Evolutionary conservation across 1,140 invertebrate genomes (phyloP), one percentile per base, ranked within the genome.

Genomic region (Helicoverpa armigera): DNA sequence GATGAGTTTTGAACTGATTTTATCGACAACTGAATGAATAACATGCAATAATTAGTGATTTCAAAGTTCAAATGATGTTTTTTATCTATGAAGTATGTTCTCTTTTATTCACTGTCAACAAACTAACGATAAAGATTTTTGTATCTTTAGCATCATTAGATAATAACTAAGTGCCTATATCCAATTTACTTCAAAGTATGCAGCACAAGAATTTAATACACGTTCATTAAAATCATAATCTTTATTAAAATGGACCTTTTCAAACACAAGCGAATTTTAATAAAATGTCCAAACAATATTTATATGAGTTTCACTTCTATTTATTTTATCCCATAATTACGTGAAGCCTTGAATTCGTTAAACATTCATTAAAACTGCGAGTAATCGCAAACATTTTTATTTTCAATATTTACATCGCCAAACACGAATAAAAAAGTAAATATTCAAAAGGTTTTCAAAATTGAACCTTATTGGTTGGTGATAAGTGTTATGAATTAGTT

Each of bases 341-440:
- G 58, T 31, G 18, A 53, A 72, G 29, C 69, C 54, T 73, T 58
- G 69, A 63, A 60, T 51, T 73, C 56, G 56, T 80, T 61, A 80
- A 80, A 80, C 78, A 80, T 73, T 80, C 69, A 80, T 80, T 80
- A 80, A 50, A 60, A 31, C 67, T 58, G 77, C 58, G 70, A 73
- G 50, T 80, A 54, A 80, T 80, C 69, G 69, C 78, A 80, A 80
- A 80, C 78, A 80, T 73, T 80, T 80, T 72, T 73, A 73, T 80
- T 80, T 80, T 80, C 69, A 73, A 80, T 80, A 63, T 80, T 72
- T 80, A 54, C 70, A 18, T 80, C n/a, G 35, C 58, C 67, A 72
- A 50, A 79, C 31, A 72, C 67, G 70, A 61, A 53, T 18, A 53
- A 43, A 73, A 80, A 73, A 73, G 69, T 73, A 80, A 73, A 80